Evolutionary conservation across 2,113 vertebrate species (phyloP).

Genomic region (Octodon degus): DNA sequence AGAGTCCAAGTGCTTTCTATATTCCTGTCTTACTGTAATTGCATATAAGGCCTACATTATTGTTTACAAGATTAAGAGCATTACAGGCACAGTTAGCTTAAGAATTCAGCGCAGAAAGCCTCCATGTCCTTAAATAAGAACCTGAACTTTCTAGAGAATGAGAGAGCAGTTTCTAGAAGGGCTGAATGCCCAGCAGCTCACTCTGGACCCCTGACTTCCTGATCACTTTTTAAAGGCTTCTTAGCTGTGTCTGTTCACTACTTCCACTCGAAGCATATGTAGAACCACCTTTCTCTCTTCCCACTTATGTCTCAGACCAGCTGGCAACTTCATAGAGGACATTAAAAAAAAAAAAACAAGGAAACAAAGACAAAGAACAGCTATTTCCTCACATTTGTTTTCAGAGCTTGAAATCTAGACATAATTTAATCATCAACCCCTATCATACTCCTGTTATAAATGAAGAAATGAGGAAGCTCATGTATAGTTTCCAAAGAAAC

Average conservation of each 20-base stretch:
- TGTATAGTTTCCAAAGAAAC: neutral
- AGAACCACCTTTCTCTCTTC: constrained; percentile 23
- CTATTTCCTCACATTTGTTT: neutral
- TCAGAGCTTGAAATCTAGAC: constrained; percentile 39
- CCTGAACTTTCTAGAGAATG: constrained; percentile 7
- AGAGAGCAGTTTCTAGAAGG: constrained; percentile 26
- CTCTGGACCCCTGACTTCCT: constrained; percentile 10
- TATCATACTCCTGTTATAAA: constrained; percentile 37
- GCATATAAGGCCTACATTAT: neutral
- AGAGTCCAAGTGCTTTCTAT: neutral
- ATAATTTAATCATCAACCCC: constrained; percentile 17
- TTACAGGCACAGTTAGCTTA: neutral
- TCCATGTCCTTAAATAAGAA: neutral
- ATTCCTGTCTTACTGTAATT: neutral
- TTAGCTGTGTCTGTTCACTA: neutral
- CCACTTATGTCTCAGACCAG: constrained; percentile 8
- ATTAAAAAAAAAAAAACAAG: constrained; percentile 39
- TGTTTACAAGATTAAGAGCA: neutral
- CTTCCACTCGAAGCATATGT: neutral
- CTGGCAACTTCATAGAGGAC: constrained; percentile 19
- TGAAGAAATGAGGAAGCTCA: neutral
- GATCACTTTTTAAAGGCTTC: neutral
- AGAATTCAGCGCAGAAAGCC: neutral
- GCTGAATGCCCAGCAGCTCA: neutral
- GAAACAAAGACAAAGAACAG: constrained; percentile 45